These are phyloP conservation scores for Asteroscopus sphinx DNA, from an alignment of 2,888 invertebrate species.

Conservation along the genomic window DNA sequence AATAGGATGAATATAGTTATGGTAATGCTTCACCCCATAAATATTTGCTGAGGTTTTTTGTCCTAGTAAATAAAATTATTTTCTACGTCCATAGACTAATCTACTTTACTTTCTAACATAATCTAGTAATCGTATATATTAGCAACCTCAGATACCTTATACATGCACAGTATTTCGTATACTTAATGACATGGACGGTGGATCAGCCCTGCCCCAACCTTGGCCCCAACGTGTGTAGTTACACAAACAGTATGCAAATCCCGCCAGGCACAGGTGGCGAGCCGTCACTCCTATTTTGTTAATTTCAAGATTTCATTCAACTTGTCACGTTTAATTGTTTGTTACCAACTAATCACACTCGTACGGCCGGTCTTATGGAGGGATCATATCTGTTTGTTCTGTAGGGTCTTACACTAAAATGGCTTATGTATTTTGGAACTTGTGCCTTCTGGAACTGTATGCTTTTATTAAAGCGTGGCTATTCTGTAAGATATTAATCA, in stretches of 20 bases:
- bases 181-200: not conserved
- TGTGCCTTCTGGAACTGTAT: too few species aligned
- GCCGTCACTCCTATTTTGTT: constrained; percentile 44
- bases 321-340: constrained; percentile 32
- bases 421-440: too few species aligned
- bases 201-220: constrained; percentile 20
- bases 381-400: constrained; percentile 1
- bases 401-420: not conserved
- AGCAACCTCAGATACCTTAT: too few species aligned
- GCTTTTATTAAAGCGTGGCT: too few species aligned
- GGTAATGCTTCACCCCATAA: too few species aligned
- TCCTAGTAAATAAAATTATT: too few species aligned
- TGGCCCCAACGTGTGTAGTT: constrained; percentile 21
- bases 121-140: too few species aligned
- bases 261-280: constrained; percentile 41
- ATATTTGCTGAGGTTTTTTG: too few species aligned
- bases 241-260: constrained; percentile 39
- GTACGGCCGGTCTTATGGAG: not conserved
- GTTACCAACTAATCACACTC: constrained; percentile 8
- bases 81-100: too few species aligned
- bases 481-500: too few species aligned
- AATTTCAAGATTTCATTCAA: constrained; percentile 45
- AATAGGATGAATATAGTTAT: too few species aligned
- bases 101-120: too few species aligned
- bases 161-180: not conserved